Evolutionary conservation across 2,113 vertebrate genomes (phyloP), one percentile per base, ranked within the genome.

Genomic region (Tyto alba): DNA sequence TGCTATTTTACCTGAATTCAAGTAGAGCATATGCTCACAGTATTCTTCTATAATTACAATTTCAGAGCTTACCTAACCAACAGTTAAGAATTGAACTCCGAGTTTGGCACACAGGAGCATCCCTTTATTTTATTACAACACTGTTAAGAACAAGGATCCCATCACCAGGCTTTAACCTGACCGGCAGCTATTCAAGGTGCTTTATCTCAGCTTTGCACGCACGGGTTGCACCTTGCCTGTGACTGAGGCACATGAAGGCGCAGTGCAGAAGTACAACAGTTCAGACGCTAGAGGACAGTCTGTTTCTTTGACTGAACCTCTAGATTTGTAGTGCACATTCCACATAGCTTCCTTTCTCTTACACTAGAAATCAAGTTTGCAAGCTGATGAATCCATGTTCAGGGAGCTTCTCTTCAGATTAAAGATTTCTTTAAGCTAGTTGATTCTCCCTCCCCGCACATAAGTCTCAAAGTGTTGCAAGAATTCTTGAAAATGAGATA

Each of bases 401-500:
- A 56, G 93, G 94, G 93, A 96, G 88, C 71, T 84, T 79, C 93
- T 88, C 60, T 63, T 53, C 92, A 52, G 41, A 55, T 47, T 36
- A n/a, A 72, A 91, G 56, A 64, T 25, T 76, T 96, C 78, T 91
- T 96, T 82, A 11, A 15, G 59, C 45, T 43, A 95, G 80, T 67
- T 48, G 29, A 26, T n/a, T 71, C 69, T 79, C 52, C 84, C 66
- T 4, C 62, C 25, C n/a, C 76, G 60, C 40, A 62, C 11, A 4
- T 68, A 80, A 95, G 69, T 93, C 94, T 99, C 98, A 99, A 88
- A 99, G 98, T 0, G 99, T 99, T 72, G 99, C 99, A 95, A 99
- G 98, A 97, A 99, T 97, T 92, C 99, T 99, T 41, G 99, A 99
- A 98, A 99, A 99, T 76, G 99, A 99, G 82, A 99, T 99, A 97